A percentile compares a stretch with the other conserved stretches of the same genome.
Evolutionary conservation across 2,797 vertebrate genomes (phyloP).

Genomic region (Perodicticus potto): DNA sequence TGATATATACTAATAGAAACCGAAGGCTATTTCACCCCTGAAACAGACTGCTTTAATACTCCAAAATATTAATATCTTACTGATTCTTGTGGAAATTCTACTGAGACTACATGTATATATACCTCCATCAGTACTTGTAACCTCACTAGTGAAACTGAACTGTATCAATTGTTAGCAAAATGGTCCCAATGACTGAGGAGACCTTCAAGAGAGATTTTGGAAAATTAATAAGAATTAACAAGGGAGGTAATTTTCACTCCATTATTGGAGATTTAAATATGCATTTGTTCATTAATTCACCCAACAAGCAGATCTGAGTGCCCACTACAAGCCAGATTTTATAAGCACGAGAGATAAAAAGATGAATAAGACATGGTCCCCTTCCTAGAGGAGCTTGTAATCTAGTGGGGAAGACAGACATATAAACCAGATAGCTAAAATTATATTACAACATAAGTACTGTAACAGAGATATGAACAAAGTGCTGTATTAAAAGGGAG

Average conservation of each 20-base stretch:
- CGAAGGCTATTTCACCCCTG: constrained; percentile 37
- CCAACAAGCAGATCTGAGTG: constrained; percentile 73
- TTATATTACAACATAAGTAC: constrained; percentile 76
- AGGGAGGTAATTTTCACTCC: constrained; percentile 79
- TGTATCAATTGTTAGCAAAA: constrained; percentile 60
- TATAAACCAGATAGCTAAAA: constrained; percentile 79
- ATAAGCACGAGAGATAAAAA: constrained; percentile 80
- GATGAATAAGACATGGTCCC: constrained; percentile 86
- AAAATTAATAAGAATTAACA: constrained; percentile 83
- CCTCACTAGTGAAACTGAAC: constrained; percentile 22
- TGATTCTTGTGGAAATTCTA: constrained; percentile 51
- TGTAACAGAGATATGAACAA: constrained; percentile 84
- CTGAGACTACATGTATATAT: background rate
- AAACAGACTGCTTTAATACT: constrained; percentile 51
- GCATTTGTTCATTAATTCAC: constrained; percentile 77
- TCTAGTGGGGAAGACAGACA: constrained; percentile 81
- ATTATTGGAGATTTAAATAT: constrained; percentile 75
- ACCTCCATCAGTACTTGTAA: constrained; percentile 38
- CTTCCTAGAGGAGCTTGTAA: constrained; percentile 82
- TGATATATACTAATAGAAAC: background rate
- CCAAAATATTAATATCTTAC: constrained; percentile 40
- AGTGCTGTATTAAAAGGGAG: constrained; percentile 77
- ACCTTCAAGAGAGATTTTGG: constrained; percentile 54
- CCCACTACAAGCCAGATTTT: constrained; percentile 69
- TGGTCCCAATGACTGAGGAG: constrained; percentile 40